phyloP scores from a whole-genome alignment of 2,888 invertebrate species.

The Argyresthia goedartella region DNA sequence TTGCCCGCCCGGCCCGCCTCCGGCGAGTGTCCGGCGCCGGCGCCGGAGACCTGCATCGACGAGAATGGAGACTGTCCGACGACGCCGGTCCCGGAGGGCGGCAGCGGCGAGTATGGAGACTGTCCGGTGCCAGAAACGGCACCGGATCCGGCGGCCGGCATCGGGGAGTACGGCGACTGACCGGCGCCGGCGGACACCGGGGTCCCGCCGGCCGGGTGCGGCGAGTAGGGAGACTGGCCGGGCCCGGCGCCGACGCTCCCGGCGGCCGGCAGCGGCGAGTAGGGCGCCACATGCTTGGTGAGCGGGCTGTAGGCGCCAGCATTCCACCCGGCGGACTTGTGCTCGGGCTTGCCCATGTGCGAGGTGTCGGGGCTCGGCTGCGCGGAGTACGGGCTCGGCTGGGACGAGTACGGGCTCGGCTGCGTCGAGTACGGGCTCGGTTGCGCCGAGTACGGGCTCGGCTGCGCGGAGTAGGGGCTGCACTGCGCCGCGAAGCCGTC shows the following conservation, averaged over 20 bases:
- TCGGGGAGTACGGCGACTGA: too few species aligned
- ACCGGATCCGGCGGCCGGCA: too few species aligned
- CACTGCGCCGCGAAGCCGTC: slow-evolving; percentile 56
- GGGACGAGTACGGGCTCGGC: slow-evolving; percentile 43
- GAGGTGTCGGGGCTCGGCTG: slow-evolving; percentile 37
- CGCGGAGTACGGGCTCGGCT: slow-evolving; percentile 43
- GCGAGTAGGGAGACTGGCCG: background rate
- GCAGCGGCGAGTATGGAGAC: too few species aligned
- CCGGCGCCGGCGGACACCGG: too few species aligned
- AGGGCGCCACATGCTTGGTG: slow-evolving; percentile 59
- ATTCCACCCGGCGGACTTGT: slow-evolving; percentile 55
- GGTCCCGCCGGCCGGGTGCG: background rate
- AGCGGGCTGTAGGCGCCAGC: slow-evolving; percentile 59
- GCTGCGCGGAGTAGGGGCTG: slow-evolving; percentile 62
- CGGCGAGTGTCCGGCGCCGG: too few species aligned
- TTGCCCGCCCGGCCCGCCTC: slow-evolving; percentile 35
- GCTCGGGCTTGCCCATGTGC: slow-evolving; percentile 50
- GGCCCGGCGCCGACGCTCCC: too few species aligned
- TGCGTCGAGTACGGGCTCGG: slow-evolving; percentile 61
- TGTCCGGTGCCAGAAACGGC: too few species aligned
- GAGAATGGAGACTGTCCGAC: too few species aligned
- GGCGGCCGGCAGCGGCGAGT: slow-evolving; percentile 56
- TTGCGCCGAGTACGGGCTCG: slow-evolving; percentile 56
- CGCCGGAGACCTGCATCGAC: too few species aligned
- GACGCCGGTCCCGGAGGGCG: too few species aligned